Conservation (phyloP, 2,113 vertebrate species). For the Donacobius atricapilla region DNA sequence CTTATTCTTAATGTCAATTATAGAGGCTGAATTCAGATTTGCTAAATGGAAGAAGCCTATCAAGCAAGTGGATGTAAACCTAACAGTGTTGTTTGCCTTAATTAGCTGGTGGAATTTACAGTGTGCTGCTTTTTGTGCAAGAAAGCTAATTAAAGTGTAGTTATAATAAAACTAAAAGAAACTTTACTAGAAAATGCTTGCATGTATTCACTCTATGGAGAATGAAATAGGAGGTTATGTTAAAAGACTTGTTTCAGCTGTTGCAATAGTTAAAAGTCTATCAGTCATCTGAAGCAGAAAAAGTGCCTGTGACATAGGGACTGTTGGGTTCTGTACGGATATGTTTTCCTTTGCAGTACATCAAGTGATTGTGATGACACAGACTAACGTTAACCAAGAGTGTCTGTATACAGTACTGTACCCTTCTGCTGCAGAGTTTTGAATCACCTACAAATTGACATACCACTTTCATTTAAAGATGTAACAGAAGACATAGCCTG, state of each 20-base stretch:
- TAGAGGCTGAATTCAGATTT: background rate
- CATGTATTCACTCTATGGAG: background rate
- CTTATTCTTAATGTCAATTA: background rate
- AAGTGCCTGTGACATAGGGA: background rate
- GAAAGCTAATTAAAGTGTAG: conserved; percentile 47
- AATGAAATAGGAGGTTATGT: conserved; percentile 14
- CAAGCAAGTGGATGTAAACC: background rate
- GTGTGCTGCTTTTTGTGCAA: background rate
- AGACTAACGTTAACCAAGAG: background rate
- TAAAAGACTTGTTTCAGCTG: conserved; percentile 27
- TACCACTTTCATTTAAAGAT: background rate
- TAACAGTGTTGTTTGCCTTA: background rate
- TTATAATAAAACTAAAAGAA: conserved; percentile 32
- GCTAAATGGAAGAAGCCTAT: background rate
- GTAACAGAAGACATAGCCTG: background rate
- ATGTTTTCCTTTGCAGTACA: conserved; percentile 35
- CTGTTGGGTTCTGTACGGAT: conserved; percentile 9
- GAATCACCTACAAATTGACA: conserved; percentile 26
- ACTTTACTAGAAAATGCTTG: conserved; percentile 30
- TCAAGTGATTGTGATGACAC: conserved; percentile 33
- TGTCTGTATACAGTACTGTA: background rate
- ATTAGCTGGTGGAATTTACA: background rate
- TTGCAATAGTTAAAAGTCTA: conserved; percentile 3
- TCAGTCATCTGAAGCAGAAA: conserved; percentile 17
- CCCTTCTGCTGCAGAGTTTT: background rate